These are phyloP conservation scores for Theretra japonica DNA, from an alignment of 2,888 invertebrate species.

Conservation along the genomic window DNA sequence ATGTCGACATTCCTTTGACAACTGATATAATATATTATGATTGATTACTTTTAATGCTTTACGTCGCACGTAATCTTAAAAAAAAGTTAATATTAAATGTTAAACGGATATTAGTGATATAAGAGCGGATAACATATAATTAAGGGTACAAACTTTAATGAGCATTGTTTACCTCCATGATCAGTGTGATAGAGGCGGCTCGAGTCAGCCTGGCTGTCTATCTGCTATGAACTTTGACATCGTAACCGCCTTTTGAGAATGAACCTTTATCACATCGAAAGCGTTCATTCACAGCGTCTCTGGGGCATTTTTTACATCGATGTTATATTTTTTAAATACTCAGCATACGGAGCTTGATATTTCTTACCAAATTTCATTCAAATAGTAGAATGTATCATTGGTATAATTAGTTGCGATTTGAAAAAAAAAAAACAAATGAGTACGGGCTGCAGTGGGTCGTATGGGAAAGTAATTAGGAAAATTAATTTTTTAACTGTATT, in stretches of 20 bases:
- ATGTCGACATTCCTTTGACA: no score
- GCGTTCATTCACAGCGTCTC: conserved; percentile 70
- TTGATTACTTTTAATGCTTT: no score
- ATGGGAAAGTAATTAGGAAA: no score
- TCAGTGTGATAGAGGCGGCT: conserved; percentile 39
- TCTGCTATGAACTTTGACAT: conserved; percentile 73
- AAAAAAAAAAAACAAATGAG: no score
- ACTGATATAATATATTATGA: no score
- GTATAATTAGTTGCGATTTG: no score
- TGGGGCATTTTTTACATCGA: not conserved
- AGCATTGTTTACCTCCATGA: conserved; percentile 33
- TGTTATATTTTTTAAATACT: not conserved
- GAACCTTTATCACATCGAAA: conserved; percentile 70
- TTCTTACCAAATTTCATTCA: not conserved
- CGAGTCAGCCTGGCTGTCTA: conserved; percentile 56
- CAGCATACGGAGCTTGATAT: not conserved
- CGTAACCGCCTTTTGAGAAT: conserved; percentile 72
- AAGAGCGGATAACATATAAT: conserved; percentile 12
- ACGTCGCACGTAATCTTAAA: no score
- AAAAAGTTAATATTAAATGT: not conserved
- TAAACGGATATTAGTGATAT: not conserved
- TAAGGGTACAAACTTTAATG: conserved; percentile 7
- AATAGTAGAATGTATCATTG: no score
- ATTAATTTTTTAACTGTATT: no score
- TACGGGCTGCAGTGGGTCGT: no score